Evolutionary conservation across 2,888 invertebrate species (phyloP), one percentile per base, ranked within the genome.

Genomic region (Andricus curvator): DNA sequence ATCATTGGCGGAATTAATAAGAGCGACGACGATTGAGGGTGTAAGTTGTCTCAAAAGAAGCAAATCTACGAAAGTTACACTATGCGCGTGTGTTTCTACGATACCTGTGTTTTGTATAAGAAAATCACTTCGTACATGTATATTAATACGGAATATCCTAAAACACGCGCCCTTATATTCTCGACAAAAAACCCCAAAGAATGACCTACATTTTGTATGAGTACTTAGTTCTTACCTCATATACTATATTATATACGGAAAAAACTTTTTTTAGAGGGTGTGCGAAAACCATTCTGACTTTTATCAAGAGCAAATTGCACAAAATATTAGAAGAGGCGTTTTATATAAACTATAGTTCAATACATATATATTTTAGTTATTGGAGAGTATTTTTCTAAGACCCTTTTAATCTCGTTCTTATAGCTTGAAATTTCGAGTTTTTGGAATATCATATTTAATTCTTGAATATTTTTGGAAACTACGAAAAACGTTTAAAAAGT

Each of bases 181-280:
- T 15, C 17, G 25, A 62, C 3, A 62, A n/a, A 29, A 29, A 15
- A 17, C 29, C 17, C 17, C 29, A 76, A n/a, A 48, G 51, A 29
- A 37, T 83, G 78, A 82, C 80, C 81, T 84, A 85, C 67, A 77
- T 87, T 87, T 87, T 87, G 68, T 88, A 86, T 78, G 81, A 85
- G 78, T 87, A 86, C 81, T 88, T 88, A 84, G 80, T 86, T 86
- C 86, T 82, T 86, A 86, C 77, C 78, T 83, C 80, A 82, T 80
- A 81, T 78, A 79, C 65, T 77, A 80, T 80, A 80, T 41, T 67
- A 77, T 76, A 81, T 11, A n/a, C 29, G 17, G 13, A 64, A 64
- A 22, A 15, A 29, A 29, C 17, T 64, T 25, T 64, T 15, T 64
- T 6, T 6, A 64, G 13, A 29, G 22, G 29, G 22, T 29, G 6